These are phyloP conservation scores for Mormyrops boulengeri DNA, from an alignment of 2,797 vertebrate genomes.

Conservation along the genomic window DNA sequence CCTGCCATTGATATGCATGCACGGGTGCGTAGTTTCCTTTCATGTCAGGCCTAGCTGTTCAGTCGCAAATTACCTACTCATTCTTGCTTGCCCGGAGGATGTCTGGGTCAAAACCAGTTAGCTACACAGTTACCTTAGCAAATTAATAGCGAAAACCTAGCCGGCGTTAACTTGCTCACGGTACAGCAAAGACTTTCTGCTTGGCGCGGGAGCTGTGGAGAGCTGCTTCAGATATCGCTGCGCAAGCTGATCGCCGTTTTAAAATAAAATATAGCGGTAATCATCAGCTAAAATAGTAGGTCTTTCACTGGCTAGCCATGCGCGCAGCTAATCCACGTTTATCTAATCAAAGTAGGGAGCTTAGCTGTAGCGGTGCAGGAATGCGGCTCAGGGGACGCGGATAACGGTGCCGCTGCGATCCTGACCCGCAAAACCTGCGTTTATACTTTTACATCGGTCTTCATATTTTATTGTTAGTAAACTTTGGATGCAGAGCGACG, in stretches of 20 bases:
- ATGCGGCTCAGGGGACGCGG: neutral
- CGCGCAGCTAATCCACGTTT: neutral
- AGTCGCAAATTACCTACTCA: neutral
- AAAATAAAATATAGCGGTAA: neutral
- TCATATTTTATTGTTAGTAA: neutral
- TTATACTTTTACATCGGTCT: neutral
- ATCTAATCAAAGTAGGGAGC: neutral
- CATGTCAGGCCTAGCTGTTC: neutral
- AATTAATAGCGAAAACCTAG: neutral
- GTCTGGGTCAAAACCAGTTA: neutral
- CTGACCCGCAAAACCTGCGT: neutral
- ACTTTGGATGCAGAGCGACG: neutral
- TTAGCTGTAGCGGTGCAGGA: neutral
- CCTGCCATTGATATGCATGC: neutral
- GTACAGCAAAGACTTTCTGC: neutral
- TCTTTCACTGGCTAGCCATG: neutral
- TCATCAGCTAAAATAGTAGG: neutral
- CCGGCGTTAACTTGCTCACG: neutral
- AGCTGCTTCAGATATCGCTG: neutral
- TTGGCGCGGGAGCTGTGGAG: neutral
- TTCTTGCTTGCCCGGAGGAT: neutral
- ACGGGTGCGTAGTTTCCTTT: neutral
- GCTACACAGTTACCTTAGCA: neutral
- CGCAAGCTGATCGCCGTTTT: neutral
- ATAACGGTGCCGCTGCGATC: neutral